These are phyloP conservation scores for Sapayoa aenigma DNA, from an alignment of 2,113 vertebrate species.

Conservation along the genomic window DNA sequence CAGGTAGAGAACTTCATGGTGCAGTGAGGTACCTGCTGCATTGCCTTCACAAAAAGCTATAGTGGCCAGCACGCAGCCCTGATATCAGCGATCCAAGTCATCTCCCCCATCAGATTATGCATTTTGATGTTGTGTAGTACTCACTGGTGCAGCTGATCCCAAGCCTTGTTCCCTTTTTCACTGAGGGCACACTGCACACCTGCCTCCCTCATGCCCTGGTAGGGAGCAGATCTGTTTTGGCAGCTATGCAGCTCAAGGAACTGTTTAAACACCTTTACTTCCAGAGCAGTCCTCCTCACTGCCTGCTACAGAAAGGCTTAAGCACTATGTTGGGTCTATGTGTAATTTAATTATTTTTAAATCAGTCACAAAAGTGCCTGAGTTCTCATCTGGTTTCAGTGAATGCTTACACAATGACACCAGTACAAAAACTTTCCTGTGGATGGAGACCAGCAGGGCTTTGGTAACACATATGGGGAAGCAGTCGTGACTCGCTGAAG, in stretches of 20 bases:
- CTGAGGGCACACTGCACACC: not conserved
- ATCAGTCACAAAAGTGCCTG: accelerated
- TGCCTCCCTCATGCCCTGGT: not conserved
- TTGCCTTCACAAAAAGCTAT: not conserved
- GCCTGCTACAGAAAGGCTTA: not conserved
- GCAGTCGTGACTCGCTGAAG: not conserved
- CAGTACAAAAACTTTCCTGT: conserved; percentile 1
- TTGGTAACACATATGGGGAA: not conserved
- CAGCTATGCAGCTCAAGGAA: not conserved
- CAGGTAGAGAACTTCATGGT: not conserved
- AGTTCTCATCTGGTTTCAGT: not conserved
- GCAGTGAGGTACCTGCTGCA: conserved; percentile 9
- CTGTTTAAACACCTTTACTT: not conserved
- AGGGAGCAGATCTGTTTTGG: not conserved
- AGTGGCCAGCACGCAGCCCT: not conserved
- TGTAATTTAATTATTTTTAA: not conserved
- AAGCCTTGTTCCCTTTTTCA: not conserved
- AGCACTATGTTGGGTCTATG: not conserved
- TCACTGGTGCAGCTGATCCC: not conserved
- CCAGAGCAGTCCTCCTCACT: not conserved
- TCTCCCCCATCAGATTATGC: not conserved
- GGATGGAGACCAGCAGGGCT: not conserved
- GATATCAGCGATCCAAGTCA: not conserved
- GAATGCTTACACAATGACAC: not conserved
- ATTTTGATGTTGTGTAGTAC: not conserved